Base-by-base conservation (phyloP, 2,888 invertebrate genomes). In the Heliconius ethilla region DNA sequence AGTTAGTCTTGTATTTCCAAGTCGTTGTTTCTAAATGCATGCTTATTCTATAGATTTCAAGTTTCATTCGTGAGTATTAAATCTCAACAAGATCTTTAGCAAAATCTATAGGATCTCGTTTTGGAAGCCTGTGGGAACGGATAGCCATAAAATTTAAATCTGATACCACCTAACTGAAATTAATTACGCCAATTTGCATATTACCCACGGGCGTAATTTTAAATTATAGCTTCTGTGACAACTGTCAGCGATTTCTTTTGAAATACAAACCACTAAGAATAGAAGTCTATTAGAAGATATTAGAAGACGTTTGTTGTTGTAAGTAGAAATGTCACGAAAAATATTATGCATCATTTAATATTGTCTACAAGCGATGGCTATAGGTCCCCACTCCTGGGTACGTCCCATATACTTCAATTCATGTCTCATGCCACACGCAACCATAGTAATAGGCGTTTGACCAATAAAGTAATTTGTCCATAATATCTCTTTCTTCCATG, bases 21-120 rank as follows among this genome's bases (percentile, higher is more conserved):
- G 15, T 59, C 33, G 63, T 65, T 79, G 77, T 76, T 78, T 78
- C 65, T 76, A 84, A 82, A 73, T 73, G 73, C 63, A 65, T 65
- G 65, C 33, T 37, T 63, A 59, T 51, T 65, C 45, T 63, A 77
- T 79, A 81, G 80, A 79, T 73, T 72, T 76, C 65, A 69, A 40
- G 72, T 74, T 75, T 76, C 65, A 76, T 80, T 90, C 90, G 90
- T 90, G 90, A 88, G 87, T 89, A 91, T 89, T 92, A 91, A 91
- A 91, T 91, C 90, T 88, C 86, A 86, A 86, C 87, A 87, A 87
- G 89, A 88, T 88, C 82, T 84, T 84, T 86, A 84, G 86, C 82
- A 83, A 87, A 87, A 87, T 87, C 86, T 86, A 87, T 87, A 84
- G 85, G 82, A 84, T 83, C 84, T 85, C 83, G 83, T 86, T 84